A percentile compares a stretch with the other conserved stretches of the same genome.
Conservation (phyloP, 2,797 vertebrate species). For the Danio tinwini region DNA sequence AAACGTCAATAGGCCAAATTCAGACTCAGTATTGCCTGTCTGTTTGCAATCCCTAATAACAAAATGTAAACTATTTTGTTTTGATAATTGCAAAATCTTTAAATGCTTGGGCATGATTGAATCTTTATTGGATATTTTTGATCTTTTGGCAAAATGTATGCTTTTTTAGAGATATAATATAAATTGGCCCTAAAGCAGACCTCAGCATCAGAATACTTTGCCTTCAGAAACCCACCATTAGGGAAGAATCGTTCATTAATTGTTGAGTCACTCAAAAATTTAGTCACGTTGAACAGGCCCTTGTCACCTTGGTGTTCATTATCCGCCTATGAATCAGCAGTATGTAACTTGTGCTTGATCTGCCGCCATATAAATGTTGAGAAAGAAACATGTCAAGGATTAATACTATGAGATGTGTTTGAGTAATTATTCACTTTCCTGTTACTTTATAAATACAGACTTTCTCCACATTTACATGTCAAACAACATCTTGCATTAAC, state of each 20-base stretch:
- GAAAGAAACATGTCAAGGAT: too few relatives aligned
- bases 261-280: background rate
- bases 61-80: background rate
- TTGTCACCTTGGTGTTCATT: too few relatives aligned
- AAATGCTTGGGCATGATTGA: background rate
- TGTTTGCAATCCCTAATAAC: background rate
- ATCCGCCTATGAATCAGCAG: too few relatives aligned
- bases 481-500: too few relatives aligned
- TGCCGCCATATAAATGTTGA: too few relatives aligned
- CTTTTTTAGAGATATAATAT: background rate
- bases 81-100: too few relatives aligned
- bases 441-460: too few relatives aligned
- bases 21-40: background rate
- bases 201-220: background rate
- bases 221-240: background rate
- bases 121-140: background rate
- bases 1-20: background rate
- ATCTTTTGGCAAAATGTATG: background rate
- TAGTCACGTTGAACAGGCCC: too few relatives aligned
- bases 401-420: too few relatives aligned
- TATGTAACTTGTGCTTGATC: too few relatives aligned
- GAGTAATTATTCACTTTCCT: too few relatives aligned
- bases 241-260: background rate
- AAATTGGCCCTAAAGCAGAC: background rate
- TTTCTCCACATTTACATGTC: too few relatives aligned